Evolutionary conservation across 1,140 invertebrate species (phyloP), one percentile per base, ranked within the genome.

Genomic region (Euglossa dilemma): DNA sequence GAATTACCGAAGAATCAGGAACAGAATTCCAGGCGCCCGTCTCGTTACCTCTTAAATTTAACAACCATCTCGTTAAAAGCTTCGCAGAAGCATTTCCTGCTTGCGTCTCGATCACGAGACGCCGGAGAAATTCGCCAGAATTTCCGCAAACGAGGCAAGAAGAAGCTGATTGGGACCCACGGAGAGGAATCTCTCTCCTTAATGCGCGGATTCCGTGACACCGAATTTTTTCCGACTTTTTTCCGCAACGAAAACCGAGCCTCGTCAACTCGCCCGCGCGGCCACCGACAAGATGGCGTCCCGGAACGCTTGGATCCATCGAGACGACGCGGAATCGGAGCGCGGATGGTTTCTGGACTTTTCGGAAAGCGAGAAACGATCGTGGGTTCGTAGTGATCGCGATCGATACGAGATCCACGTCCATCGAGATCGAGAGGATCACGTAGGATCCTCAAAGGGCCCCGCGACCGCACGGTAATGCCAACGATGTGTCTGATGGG

Each of bases 361-460:
- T 36, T 4, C 4, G 36, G 36, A 36, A 36, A 36, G 36, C 36
- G 36, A 36, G 36, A 36, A 36, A 2, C 36, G 36, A 4, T 36
- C 25, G 25, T n/a, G 6, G 76, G 45, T 63, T 77, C 78, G 57
- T n/a, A 43, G 23, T 25, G 63, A 74, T 67, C 52, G 47, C 28
- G 61, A 86, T 81, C 78, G 50, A 56, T 83, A 80, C 87, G 78
- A 85, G 90, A 87, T 87, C 84, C 77, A 54, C 84, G 78, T 75
- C 73, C 69, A 83, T 87, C 63, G 2, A 50, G 75, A 50, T 50
- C 47, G 84, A 83, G 84, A 83, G 85, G 74, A 76, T 89, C 80
- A 81, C 83, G 70, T 73, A 87, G 72, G 73, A 85, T 73, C 74
- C 36, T 90, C 87, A 85, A 90, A 91, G 89, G 87, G 63, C 83